phyloP scores from a whole-genome alignment of 2,113 vertebrate genomes.

The Psettodes erumei region DNA sequence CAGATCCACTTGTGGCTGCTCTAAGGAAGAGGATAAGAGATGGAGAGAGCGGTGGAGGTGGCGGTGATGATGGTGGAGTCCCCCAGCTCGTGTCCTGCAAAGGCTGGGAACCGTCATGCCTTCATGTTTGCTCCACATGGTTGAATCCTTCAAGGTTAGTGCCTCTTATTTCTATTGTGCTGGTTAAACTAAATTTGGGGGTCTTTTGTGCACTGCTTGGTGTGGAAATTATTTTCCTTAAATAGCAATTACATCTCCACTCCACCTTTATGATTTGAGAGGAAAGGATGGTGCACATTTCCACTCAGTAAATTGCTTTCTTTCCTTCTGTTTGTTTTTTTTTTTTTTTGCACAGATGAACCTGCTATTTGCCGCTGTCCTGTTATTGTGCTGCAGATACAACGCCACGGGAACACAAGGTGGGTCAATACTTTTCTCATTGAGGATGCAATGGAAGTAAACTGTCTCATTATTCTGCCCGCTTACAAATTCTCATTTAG shows the following conservation, averaged over 20 bases:
- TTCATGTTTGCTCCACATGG: conserved; percentile 9
- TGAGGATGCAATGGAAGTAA: conserved; percentile 71
- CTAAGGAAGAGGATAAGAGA: conserved; percentile 40
- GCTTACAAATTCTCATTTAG: conserved; percentile 72
- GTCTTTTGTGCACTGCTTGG: conserved; percentile 33
- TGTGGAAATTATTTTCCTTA: conserved; percentile 62
- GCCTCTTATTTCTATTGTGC: conserved; percentile 37
- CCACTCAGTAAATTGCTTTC: conserved; percentile 66
- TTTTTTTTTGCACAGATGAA: conserved; percentile 40
- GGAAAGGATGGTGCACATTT: conserved; percentile 48
- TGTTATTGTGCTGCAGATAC: conserved; percentile 65
- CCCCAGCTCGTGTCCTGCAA: conserved; percentile 3
- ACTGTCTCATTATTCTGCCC: conserved; percentile 68
- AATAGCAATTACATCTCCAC: conserved; percentile 69
- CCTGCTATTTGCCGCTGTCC: conserved; percentile 42
- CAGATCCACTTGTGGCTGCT: conserved; percentile 59
- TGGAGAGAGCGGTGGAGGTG: background rate
- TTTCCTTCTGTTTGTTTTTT: background rate
- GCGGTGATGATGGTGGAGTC: background rate
- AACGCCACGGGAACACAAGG: conserved; percentile 59
- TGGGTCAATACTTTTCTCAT: conserved; percentile 71
- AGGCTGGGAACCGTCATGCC: conserved; percentile 21
- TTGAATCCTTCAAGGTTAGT: conserved; percentile 41
- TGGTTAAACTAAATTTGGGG: conserved; percentile 42
- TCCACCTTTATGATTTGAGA: conserved; percentile 56